These are phyloP conservation scores for Xiphophorus couchianus DNA, from an alignment of 2,113 vertebrate species.

Conservation along the genomic window DNA sequence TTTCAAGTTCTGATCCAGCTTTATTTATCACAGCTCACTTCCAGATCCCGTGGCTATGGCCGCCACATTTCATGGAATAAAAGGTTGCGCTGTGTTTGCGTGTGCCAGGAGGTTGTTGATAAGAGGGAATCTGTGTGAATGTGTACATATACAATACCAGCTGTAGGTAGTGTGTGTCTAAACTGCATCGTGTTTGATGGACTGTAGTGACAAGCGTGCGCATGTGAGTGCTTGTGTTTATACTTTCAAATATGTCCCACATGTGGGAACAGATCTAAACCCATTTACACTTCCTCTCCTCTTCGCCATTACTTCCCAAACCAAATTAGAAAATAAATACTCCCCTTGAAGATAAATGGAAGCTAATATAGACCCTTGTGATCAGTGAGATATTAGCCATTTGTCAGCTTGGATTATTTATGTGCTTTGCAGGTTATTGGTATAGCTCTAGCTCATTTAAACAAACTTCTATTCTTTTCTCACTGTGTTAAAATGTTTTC, in stretches of 20 bases:
- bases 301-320: background rate
- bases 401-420: background rate
- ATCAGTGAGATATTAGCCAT: background rate
- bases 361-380: background rate
- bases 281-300: constrained; percentile 40
- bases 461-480: background rate
- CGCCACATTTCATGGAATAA: constrained; percentile 74
- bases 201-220: constrained; percentile 60
- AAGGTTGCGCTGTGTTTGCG: constrained; percentile 38
- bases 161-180: constrained; percentile 18
- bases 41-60: constrained; percentile 67
- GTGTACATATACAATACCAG: constrained; percentile 16
- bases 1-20: constrained; percentile 71
- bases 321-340: background rate
- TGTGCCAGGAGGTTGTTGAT: constrained; percentile 44
- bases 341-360: background rate
- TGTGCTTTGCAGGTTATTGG: background rate
- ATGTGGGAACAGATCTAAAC: constrained; percentile 70
- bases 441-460: background rate
- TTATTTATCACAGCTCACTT: constrained; percentile 79
- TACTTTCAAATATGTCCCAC: constrained; percentile 74
- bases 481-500: no score
- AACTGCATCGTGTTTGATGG: constrained; percentile 65
- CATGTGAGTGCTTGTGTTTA: constrained; percentile 45
- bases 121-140: constrained; percentile 26